phyloP scores from a whole-genome alignment of 1,140 invertebrate genomes.

The Ostrea edulis region DNA sequence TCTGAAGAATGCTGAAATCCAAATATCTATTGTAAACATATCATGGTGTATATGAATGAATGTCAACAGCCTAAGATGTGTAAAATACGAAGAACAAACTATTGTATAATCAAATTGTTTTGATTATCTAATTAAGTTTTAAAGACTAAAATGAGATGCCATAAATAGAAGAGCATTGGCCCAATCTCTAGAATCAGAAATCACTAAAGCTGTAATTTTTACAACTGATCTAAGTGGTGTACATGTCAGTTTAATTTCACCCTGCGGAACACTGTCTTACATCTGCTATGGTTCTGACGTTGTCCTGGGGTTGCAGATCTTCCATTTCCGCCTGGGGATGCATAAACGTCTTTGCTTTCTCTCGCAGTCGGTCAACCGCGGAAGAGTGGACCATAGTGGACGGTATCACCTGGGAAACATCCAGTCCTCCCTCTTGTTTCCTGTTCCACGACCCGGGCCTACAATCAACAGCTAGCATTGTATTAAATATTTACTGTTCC shows the following conservation, averaged over 20 bases:
- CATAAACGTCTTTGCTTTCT: conserved; percentile 59
- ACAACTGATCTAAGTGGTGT: too few species aligned
- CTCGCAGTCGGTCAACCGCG: conserved; percentile 60
- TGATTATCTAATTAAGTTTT: too few species aligned
- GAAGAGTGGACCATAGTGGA: conserved; percentile 52
- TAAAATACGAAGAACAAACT: too few species aligned
- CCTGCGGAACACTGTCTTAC: conserved; percentile 30
- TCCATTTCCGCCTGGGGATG: not conserved
- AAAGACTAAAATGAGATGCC: too few species aligned
- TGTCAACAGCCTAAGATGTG: too few species aligned
- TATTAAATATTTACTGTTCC: not conserved
- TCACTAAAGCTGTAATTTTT: too few species aligned
- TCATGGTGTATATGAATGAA: too few species aligned
- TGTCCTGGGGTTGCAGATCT: not conserved
- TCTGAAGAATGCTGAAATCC: not conserved
- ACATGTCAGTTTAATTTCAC: too few species aligned
- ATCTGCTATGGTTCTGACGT: conserved; percentile 48
- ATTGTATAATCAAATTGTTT: too few species aligned
- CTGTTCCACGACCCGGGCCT: conserved; percentile 70
- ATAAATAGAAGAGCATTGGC: too few species aligned
- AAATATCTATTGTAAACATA: conserved; percentile 9
- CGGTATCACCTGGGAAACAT: conserved; percentile 52
- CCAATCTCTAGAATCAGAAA: too few species aligned
- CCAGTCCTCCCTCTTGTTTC: conserved; percentile 54
- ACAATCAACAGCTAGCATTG: not conserved